A percentile compares a stretch with the other conserved stretches of the same genome.
phyloP scores from a whole-genome alignment of 2,888 invertebrate genomes.

The Papilio elwesi region DNA sequence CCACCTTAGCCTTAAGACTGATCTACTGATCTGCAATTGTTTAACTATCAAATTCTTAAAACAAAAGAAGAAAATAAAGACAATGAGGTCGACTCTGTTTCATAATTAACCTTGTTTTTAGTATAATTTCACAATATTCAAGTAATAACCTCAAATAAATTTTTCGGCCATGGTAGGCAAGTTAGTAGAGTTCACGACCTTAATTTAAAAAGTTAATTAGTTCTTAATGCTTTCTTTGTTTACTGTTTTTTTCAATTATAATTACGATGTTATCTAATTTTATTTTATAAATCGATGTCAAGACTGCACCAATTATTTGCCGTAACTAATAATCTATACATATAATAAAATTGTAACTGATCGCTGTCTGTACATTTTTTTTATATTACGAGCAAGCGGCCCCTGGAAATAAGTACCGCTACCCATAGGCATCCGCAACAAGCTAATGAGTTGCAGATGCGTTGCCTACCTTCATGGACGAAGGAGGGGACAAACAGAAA shows the following conservation, averaged over 20 bases:
- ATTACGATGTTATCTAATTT: slow-evolving; percentile 25
- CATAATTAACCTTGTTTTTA: slow-evolving; percentile 18
- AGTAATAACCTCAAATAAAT: slow-evolving; percentile 11
- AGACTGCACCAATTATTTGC: slow-evolving; percentile 20
- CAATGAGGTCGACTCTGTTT: slow-evolving; percentile 4
- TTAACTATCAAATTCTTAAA: neutral
- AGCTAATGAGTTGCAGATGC: too few relatives aligned
- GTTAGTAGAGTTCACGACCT: neutral
- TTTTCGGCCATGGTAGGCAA: slow-evolving; percentile 7
- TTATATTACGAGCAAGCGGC: too few relatives aligned
- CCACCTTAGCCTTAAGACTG: neutral
- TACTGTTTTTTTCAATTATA: slow-evolving; percentile 4
- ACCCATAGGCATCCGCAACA: too few relatives aligned
- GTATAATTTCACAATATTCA: slow-evolving; percentile 7
- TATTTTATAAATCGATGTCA: slow-evolving; percentile 26
- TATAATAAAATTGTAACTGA: too few relatives aligned
- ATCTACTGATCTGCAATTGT: neutral
- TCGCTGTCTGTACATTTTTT: too few relatives aligned
- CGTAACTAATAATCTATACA: too few relatives aligned
- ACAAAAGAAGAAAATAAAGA: slow-evolving; percentile 11
- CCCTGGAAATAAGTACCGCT: too few relatives aligned
- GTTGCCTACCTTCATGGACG: too few relatives aligned
- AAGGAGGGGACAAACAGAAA: too few relatives aligned
- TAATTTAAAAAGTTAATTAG: slow-evolving; percentile 11
- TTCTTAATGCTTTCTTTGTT: slow-evolving; percentile 1